Base-by-base conservation (phyloP, 2,113 vertebrate genomes). In the Sialia sialis region DNA sequence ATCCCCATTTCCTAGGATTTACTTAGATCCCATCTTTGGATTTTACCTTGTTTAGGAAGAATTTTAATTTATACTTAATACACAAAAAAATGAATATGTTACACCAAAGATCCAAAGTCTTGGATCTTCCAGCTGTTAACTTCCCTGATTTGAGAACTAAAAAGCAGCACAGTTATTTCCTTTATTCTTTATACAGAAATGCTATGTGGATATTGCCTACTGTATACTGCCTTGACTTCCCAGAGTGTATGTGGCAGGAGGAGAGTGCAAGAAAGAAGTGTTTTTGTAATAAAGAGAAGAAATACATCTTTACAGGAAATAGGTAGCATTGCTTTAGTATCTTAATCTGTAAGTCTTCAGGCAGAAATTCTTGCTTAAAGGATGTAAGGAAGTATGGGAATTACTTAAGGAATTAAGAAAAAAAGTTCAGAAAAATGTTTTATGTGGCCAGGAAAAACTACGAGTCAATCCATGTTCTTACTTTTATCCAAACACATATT, bases 371-470 rank as follows among this genome's bases (percentile, higher is more conserved):
- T 70, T 76, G 14, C 43, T 75, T 67, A 58, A 62, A 34, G 7
- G 10, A 60, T 1, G 0, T 25, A 26, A 56, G 21, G 14, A 80
- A 46, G 51, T 41, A 29, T 0, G 4, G 44, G 34, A 75, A 46
- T 79, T 55, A 60, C 9, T 22, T 48, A 30, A 44, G 22, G 12
- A 83, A 69, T n/a, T 58, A 62, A 52, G 16, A 43, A 34, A 60
- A 83, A 83, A 67, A 15, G 21, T 63, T 11, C 44, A 75, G 10
- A 43, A n/a, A 79, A 29, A 0, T 3, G 2, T 81, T 77, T 23
- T 58, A 38, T 85, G 14, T 41, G 38, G 41, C 23, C 21, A 39
- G 52, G 55, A 73, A 62, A 84, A 88, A 21, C 26, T 34, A 10
- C 34, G 25, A 22, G 59, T 82, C 27, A 68, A 3, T 70, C 44